These are phyloP conservation scores for Catonia carolina DNA, from an alignment of 2,888 invertebrate species.

Conservation along the genomic window DNA sequence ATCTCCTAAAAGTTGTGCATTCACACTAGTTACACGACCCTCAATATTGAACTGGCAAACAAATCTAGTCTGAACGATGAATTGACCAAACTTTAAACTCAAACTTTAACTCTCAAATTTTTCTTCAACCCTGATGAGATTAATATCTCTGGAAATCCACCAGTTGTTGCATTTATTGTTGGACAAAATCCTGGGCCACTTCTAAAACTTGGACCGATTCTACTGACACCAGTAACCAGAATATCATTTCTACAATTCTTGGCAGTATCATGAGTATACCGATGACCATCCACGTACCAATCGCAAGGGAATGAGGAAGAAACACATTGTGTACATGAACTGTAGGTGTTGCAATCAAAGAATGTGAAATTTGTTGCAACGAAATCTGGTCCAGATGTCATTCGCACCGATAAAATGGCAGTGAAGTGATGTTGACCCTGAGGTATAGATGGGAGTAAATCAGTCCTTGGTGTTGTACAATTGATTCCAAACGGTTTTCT, in stretches of 20 bases:
- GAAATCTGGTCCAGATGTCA: conserved; percentile 86
- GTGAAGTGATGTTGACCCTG: conserved; percentile 92
- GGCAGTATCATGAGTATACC: conserved; percentile 92
- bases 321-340: conserved; percentile 93
- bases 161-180: conserved; percentile 83
- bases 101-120: conserved; percentile 81
- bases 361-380: conserved; percentile 97
- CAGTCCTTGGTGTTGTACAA: conserved; percentile 92
- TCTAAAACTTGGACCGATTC: conserved; percentile 87
- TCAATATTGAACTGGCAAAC: conserved; percentile 95
- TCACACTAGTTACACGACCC: conserved; percentile 85
- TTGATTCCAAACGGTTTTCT: conserved; percentile 85
- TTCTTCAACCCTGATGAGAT: conserved; percentile 89
- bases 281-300: conserved; percentile 96
- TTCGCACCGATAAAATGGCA: conserved; percentile 86
- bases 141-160: conserved; percentile 80
- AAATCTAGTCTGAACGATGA: conserved; percentile 88
- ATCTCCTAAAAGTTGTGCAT: conserved; percentile 83
- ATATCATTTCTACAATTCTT: conserved; percentile 93
- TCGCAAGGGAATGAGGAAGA: conserved; percentile 95
- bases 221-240: conserved; percentile 83
- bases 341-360: conserved; percentile 96
- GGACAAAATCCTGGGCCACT: conserved; percentile 94
- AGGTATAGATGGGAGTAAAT: conserved; percentile 86
- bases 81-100: conserved; percentile 52